A percentile compares a stretch with the other conserved stretches of the same genome.
Conservation (phyloP, 1,140 invertebrate genomes). For the honey bee (Apis mellifera) region DNA sequence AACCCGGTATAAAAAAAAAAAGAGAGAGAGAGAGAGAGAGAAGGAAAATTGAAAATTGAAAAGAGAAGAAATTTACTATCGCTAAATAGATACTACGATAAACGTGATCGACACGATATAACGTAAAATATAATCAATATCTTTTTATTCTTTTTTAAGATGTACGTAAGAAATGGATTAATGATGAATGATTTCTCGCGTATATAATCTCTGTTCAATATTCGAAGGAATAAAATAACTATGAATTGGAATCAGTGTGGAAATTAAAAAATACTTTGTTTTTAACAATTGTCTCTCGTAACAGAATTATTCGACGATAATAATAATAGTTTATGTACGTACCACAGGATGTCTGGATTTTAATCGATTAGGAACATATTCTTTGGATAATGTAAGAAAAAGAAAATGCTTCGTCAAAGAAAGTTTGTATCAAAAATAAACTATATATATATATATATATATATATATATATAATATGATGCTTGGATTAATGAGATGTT, state of each 20-base stretch:
- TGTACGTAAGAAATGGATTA: background rate
- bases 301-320: constrained; percentile 22
- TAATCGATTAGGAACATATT: constrained; percentile 15
- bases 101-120: constrained; percentile 20
- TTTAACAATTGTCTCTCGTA: constrained; percentile 31
- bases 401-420: background rate
- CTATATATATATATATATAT: no score
- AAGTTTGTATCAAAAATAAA: background rate
- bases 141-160: background rate
- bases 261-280: constrained; percentile 52
- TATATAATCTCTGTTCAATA: background rate
- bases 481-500: background rate
- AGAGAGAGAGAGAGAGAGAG: constrained; percentile 8
- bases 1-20: constrained; percentile 22
- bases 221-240: constrained; percentile 7
- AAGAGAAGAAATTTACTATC: background rate
- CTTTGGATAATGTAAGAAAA: background rate
- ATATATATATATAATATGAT: background rate
- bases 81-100: constrained; percentile 32
- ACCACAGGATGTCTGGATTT: background rate
- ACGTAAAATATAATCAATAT: background rate
- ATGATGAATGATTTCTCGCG: background rate
- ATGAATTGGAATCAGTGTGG: constrained; percentile 44
- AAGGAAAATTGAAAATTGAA: background rate
- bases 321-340: background rate